Conservation (phyloP, 2,113 vertebrate species). For the Sula dactylatra region DNA sequence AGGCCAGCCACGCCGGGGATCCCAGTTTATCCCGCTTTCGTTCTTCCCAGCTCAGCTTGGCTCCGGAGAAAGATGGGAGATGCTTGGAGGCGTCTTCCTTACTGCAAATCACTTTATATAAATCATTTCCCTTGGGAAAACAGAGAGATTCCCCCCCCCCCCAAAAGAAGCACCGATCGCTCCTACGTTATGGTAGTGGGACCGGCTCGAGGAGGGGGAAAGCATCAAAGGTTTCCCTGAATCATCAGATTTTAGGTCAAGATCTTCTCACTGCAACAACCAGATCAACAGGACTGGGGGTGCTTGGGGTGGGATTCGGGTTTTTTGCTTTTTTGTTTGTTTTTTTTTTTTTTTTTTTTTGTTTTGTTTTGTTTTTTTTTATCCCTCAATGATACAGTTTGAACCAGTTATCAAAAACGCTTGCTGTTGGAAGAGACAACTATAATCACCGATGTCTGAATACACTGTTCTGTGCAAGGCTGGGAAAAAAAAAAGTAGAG, state of each 20-base stretch:
- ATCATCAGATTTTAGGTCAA: neutral
- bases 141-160: neutral
- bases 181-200: neutral
- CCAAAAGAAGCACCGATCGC: neutral
- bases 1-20: neutral
- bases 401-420: conserved; percentile 84
- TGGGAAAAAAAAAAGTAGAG: conserved; percentile 69
- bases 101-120: neutral
- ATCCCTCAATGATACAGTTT: conserved; percentile 70
- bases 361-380: neutral
- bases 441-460: conserved; percentile 81
- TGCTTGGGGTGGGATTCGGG: neutral
- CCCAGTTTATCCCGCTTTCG: neutral
- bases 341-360: neutral
- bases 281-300: neutral
- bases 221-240: neutral
- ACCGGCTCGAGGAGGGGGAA: neutral
- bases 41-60: neutral
- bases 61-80: neutral
- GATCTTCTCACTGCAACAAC: conserved; percentile 41
- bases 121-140: neutral
- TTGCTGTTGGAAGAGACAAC: conserved; percentile 77
- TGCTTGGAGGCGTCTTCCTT: neutral
- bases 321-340: neutral
- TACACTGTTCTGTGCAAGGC: conserved; percentile 64